These are phyloP conservation scores for Solea solea DNA, from an alignment of 2,113 vertebrate genomes.

Conservation along the genomic window DNA sequence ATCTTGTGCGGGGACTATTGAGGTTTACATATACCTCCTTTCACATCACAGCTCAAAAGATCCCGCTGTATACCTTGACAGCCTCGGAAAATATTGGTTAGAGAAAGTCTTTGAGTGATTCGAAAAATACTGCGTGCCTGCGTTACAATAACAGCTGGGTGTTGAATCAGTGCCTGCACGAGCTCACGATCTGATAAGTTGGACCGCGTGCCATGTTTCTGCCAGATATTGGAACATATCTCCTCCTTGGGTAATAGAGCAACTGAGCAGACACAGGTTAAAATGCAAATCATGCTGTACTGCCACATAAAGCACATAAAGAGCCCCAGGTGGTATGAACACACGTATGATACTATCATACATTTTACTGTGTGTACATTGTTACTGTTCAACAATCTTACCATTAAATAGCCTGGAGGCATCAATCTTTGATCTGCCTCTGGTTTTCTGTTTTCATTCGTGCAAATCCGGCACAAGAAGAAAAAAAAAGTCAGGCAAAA, in stretches of 20 bases:
- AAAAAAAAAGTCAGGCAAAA: too few species aligned
- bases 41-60: constrained; percentile 17
- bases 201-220: constrained; percentile 62
- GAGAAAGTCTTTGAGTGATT: too few species aligned
- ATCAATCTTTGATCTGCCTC: neutral
- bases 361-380: neutral
- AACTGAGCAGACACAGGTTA: constrained; percentile 23
- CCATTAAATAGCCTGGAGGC: neutral
- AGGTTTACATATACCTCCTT: neutral
- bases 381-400: neutral
- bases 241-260: constrained; percentile 44
- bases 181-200: constrained; percentile 42
- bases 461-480: too few species aligned
- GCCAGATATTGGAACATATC: constrained; percentile 46
- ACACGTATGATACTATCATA: neutral
- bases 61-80: neutral
- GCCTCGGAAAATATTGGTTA: too few species aligned
- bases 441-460: too few species aligned
- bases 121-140: constrained; percentile 5
- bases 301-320: neutral
- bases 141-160: constrained; percentile 37
- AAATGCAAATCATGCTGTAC: constrained; percentile 26
- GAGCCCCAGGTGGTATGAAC: too few species aligned
- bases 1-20: neutral
- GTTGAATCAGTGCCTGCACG: constrained; percentile 12